Evolutionary conservation across 2,113 vertebrate species (phyloP), one percentile per base, ranked within the genome.

Genomic region (Thinocorus orbignyianus): DNA sequence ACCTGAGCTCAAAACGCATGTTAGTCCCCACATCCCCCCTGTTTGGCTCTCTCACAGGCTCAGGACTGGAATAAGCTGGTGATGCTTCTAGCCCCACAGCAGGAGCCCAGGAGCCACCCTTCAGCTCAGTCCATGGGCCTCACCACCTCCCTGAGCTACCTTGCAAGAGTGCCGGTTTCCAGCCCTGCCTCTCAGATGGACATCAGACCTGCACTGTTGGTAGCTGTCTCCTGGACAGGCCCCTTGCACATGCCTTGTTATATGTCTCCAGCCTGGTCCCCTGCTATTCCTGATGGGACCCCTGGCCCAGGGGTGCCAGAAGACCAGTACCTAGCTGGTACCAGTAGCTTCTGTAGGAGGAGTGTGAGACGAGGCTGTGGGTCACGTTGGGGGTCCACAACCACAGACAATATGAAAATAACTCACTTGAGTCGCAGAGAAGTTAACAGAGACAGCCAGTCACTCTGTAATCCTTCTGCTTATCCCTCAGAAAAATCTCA

Each of bases 1-100:
- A 10, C 7, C 13, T 7, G 64, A 44, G 30, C 28, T 65, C 35
- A 22, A 52, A 52, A 30, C 2, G 0, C 1, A 1, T 0, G 2
- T 26, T 0, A 39, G 13, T 6, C n/a, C 55, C 35, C 22, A 30
- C 8, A 35, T 35, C 22, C 26, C 16, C 44, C 2, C 0, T 2
- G 1, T 8, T 13, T 20, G 55, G 26, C 18, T 33, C 7, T 42
- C 46, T 44, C 26, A 41, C 0, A 0, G 22, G 58, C 42, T 90
- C 71, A 26, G 13, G 7, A 17, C 18, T 39, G 69, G n/a, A 60
- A 37, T 13, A 8, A 65, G 20, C 26, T 48, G 33, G 39, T 19
- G 48, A 44, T 1, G 5, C 26, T 22, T 11, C 35, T 51, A 54
- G 64, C 13, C 48, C 37, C 13, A 10, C 24, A 61, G 48, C 30